Base-by-base conservation (phyloP, 2,888 invertebrate genomes). In the Nemapogon koenigi region DNA sequence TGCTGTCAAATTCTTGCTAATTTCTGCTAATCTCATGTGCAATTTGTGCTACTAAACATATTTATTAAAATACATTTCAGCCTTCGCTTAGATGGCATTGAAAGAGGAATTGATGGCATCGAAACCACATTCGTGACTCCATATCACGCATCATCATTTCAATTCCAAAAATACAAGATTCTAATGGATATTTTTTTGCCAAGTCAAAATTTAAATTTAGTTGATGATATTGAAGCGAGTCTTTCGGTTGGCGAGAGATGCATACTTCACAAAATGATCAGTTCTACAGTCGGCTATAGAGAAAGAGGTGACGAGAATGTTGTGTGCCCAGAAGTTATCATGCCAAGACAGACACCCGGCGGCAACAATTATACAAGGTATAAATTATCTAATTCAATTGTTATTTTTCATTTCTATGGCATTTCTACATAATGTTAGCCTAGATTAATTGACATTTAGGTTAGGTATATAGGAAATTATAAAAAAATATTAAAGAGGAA, bases 81-180 rank as follows among this genome's bases (percentile, higher is more conserved):
- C 47, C 59, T 84, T 25, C 78, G 84, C 14, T 66, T 85, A 33
- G 86, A 86, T 59, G 87, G 86, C 10, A 75, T 87, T 37, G 76
- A 83, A 50, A 67, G 72, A 47, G 68, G 81, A 1, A 59, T 67
- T 10, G 65, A 65, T 43, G 56, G 67, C 0, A 52, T 68, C 7
- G 78, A 81, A 59, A 70, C 75, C 0, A 78, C 78, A 39, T 68
- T 68, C 43, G 55, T 81, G 2, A 62, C 83, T 10, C 86, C 86
- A 1, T 86, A 73, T 54, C 57, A 82, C 47, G 82, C 84, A 2
- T 78, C 81, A 3, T 82, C 81, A 1, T 76, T 81, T 47, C 83
- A 85, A 55, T 83, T 82, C 51, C 68, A 80, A 51, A 83, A 81
- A 52, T 85, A 79, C 52, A 78, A 81, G 53, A 58, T 85, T 6